phyloP scores from a whole-genome alignment of 1,140 invertebrate species.

The Mycetomoellerius zeteki region DNA sequence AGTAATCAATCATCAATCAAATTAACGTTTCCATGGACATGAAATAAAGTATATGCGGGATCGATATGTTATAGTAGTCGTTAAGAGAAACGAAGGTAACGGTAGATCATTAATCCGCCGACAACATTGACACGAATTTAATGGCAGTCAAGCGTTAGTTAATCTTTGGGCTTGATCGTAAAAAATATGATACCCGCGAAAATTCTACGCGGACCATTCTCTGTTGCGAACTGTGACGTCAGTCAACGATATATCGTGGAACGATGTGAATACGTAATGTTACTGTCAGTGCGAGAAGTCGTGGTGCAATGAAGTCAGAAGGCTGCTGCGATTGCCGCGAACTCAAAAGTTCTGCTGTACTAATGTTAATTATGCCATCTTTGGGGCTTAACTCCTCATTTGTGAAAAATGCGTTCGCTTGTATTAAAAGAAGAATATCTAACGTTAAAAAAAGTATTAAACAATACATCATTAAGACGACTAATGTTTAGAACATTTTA shows the following conservation, averaged over 20 bases:
- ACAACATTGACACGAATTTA: conserved; percentile 66
- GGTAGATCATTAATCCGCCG: conserved; percentile 42
- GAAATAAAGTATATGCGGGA: conserved; percentile 14
- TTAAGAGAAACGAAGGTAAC: conserved; percentile 42
- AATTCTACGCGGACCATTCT: conserved; percentile 39
- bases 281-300: conserved; percentile 7
- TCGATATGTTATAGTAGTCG: conserved; percentile 30
- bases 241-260: conserved; percentile 21
- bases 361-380: conserved; percentile 71
- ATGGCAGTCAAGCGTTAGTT: conserved; percentile 55
- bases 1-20: conserved; percentile 17
- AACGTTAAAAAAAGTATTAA: background rate
- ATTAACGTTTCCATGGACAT: conserved; percentile 4
- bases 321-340: conserved; percentile 75
- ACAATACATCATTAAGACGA: background rate
- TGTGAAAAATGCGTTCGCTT: background rate
- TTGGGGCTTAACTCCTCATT: conserved; percentile 20
- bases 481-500: background rate
- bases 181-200: conserved; percentile 13
- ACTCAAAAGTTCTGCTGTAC: conserved; percentile 78
- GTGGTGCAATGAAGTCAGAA: conserved; percentile 80
- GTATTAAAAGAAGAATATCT: background rate
- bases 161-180: background rate
- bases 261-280: conserved; percentile 21
- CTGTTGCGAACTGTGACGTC: conserved; percentile 45